Percentiles rank a stretch among this genome's conserved stretches.
Evolutionary conservation across 2,888 invertebrate species (phyloP).

Genomic region (Aleiodes testaceus): DNA sequence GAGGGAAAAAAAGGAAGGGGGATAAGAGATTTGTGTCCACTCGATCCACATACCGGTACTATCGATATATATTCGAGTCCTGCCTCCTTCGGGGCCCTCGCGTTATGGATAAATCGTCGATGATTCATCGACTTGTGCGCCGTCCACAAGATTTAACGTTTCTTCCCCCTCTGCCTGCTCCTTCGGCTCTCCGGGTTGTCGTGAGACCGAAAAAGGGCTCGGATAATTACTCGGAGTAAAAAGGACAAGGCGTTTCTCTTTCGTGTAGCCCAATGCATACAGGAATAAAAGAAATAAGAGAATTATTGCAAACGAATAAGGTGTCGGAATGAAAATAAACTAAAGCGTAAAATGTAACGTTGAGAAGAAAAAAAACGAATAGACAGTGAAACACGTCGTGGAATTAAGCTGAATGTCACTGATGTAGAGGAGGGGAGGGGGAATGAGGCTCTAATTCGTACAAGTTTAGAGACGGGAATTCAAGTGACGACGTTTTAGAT

Average conservation of each 20-base stretch:
- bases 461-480: slow-evolving; percentile 41
- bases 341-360: slow-evolving; percentile 15
- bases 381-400: slow-evolving; percentile 28
- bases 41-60: slow-evolving; percentile 45
- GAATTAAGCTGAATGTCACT: slow-evolving; percentile 42
- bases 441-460: slow-evolving; percentile 40
- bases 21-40: slow-evolving; percentile 42
- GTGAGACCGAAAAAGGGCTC: slow-evolving; percentile 38
- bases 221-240: slow-evolving; percentile 40
- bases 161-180: neutral
- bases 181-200: slow-evolving; percentile 24
- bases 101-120: slow-evolving; percentile 46
- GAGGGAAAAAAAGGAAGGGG: neutral
- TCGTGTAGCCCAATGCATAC: neutral
- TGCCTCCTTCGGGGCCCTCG: slow-evolving; percentile 37
- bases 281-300: slow-evolving; percentile 20
- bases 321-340: slow-evolving; percentile 25
- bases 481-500: slow-evolving; percentile 37
- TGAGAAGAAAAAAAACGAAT: neutral
- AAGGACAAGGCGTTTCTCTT: slow-evolving; percentile 14
- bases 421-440: slow-evolving; percentile 10
- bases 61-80: slow-evolving; percentile 38
- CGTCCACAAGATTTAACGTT: slow-evolving; percentile 42
- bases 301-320: slow-evolving; percentile 18
- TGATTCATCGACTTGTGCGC: slow-evolving; percentile 43